Evolutionary conservation across 2,888 invertebrate genomes (phyloP).

Genomic region (Eristalis arbustorum): DNA sequence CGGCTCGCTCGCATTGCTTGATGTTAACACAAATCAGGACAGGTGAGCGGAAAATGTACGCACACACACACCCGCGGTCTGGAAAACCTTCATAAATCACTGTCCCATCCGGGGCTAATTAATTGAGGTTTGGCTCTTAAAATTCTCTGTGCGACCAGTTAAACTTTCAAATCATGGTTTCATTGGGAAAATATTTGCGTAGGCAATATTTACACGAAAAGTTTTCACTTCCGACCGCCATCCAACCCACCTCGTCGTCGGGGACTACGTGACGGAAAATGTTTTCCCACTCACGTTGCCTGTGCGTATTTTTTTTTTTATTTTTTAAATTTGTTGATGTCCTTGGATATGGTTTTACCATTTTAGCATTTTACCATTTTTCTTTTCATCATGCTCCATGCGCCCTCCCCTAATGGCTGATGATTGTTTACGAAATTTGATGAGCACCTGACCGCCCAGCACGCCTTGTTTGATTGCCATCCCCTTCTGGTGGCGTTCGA

Average conservation of each 20-base stretch:
- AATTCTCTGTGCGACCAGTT: conserved; percentile 62
- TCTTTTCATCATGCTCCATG: not conserved
- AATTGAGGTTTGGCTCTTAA: conserved; percentile 62
- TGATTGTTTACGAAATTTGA: conserved; percentile 57
- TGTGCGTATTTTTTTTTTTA: conserved; percentile 33
- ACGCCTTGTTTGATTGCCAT: not conserved
- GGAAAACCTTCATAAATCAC: conserved; percentile 61
- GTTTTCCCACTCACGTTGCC: conserved; percentile 57
- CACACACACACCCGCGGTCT: not conserved
- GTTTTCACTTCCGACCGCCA: conserved; percentile 14
- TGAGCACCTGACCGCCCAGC: conserved; percentile 36
- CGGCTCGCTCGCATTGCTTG: conserved; percentile 39
- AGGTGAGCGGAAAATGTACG: conserved; percentile 42
- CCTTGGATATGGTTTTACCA: conserved; percentile 24
- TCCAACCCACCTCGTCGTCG: conserved; percentile 10
- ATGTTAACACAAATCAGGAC: conserved; percentile 65
- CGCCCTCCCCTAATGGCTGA: conserved; percentile 48
- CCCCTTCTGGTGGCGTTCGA: not conserved
- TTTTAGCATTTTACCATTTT: conserved; percentile 17
- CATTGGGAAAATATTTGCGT: conserved; percentile 63
- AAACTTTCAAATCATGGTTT: conserved; percentile 63
- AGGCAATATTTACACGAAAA: conserved; percentile 66
- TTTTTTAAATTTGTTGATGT: not conserved
- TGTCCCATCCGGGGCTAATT: conserved; percentile 52
- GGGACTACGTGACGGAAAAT: conserved; percentile 57